Evolutionary conservation across 2,113 vertebrate species (phyloP), one percentile per base, ranked within the genome.

Genomic region (Neotoma lepida): DNA sequence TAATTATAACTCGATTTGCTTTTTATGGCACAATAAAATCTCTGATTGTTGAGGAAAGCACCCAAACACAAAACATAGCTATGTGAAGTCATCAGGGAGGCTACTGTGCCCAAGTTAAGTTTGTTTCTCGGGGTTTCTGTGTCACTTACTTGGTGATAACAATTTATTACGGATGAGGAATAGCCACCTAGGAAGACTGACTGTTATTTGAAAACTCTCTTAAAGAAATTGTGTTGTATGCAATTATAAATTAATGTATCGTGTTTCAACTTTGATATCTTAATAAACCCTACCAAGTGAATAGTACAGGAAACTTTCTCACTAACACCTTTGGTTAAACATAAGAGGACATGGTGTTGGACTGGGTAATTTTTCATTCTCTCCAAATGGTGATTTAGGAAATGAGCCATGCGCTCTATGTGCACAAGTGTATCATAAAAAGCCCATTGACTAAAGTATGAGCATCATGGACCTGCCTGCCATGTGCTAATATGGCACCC

Each of bases 361-460:
- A 51, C 94, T 4, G 4, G 70, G 90, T 97, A 35, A 95, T 70
- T 96, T 97, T 94, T 95, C 88, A 28, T 96, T 97, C 96, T 94
- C 85, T 93, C 80, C 4, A 30, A 96, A 95, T 90, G 92, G 92
- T 91, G 90, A 96, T 95, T 91, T 92, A 97, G 96, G 97, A 97
- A 97, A 95, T 91, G 91, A 98, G 64, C 74, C 80, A 20, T 92
- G 73, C 95, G 88, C 35, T 87, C 86, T 95, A 41, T 76, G 82
- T 73, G 86, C 91, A 49, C 78, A 81, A 94, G 89, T n/a, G 24
- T 58, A 84, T 96, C 95, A 97, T 98, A 98, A 98, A 98, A 98
- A 97, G 90, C 94, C 97, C 98, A 98, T 98, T 98, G 98, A 97
- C 94, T 54, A 90, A 98, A 95, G 97, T 97, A 97, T 92, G 94